These are phyloP conservation scores for Fragum sueziense DNA, from an alignment of 2,888 invertebrate species.

Conservation along the genomic window DNA sequence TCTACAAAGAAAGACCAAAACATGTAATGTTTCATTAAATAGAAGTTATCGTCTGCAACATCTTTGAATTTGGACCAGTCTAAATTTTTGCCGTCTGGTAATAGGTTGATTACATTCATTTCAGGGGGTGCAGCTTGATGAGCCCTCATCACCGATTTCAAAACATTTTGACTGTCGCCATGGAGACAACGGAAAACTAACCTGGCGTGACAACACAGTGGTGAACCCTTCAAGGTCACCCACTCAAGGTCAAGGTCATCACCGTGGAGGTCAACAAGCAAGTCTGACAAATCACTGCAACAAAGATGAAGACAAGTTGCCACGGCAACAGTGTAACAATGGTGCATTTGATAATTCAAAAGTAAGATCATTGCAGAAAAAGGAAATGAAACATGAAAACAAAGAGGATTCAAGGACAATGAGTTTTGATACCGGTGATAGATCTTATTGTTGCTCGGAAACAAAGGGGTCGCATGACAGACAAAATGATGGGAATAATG, in stretches of 20 bases:
- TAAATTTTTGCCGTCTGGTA: not conserved
- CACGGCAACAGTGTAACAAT: not conserved
- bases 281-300: not conserved
- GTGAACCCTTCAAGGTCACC: not conserved
- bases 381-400: not conserved
- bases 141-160: slow-evolving; percentile 43
- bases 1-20: too few species aligned
- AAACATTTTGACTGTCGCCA: slow-evolving; percentile 6
- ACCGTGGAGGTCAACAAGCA: not conserved
- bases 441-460: not conserved
- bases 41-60: not conserved
- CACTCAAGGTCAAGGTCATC: not conserved
- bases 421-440: not conserved
- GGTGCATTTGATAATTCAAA: not conserved
- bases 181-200: not conserved
- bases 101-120: not conserved
- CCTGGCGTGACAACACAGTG: not conserved
- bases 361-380: not conserved
- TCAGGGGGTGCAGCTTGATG: slow-evolving; percentile 57
- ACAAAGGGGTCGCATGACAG: not conserved
- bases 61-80: not conserved
- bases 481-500: slow-evolving; percentile 3
- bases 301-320: not conserved
- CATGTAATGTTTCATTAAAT: too few species aligned
- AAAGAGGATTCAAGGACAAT: not conserved